Conservation (phyloP, 2,888 invertebrate genomes). For the Dasypolia templi region DNA sequence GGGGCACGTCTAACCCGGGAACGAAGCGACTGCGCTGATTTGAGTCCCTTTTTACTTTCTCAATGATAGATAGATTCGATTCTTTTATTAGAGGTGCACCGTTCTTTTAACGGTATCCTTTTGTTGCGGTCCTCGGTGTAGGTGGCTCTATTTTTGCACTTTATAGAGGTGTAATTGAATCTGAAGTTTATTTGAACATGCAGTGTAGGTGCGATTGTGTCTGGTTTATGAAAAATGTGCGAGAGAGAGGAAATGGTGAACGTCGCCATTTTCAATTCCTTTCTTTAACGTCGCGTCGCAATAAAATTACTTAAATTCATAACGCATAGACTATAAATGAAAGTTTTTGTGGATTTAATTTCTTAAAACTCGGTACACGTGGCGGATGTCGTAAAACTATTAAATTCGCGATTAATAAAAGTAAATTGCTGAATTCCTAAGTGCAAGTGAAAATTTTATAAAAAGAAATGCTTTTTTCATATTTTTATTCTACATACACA, state of each 20-base stretch:
- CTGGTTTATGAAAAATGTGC: not conserved
- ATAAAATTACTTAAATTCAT: too few species aligned
- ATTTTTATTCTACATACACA: too few species aligned
- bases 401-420: too few species aligned
- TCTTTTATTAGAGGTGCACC: conserved; percentile 83
- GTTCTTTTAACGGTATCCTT: conserved; percentile 76
- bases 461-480: too few species aligned
- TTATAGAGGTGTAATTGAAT: conserved; percentile 69
- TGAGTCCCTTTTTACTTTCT: conserved; percentile 81
- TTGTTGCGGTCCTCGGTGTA: conserved; percentile 71
- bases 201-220: not conserved
- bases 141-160: conserved; percentile 61
- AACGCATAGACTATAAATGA: too few species aligned
- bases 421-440: too few species aligned
- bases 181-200: conserved; percentile 63
- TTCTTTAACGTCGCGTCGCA: too few species aligned
- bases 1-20: conserved; percentile 82
- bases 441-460: too few species aligned
- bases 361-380: too few species aligned
- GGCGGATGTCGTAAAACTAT: too few species aligned
- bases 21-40: conserved; percentile 84
- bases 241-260: not conserved
- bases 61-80: conserved; percentile 84
- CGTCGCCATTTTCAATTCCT: too few species aligned
- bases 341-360: too few species aligned